Evolutionary conservation across 2,113 vertebrate genomes (phyloP).

Genomic region (Ameiurus melas): DNA sequence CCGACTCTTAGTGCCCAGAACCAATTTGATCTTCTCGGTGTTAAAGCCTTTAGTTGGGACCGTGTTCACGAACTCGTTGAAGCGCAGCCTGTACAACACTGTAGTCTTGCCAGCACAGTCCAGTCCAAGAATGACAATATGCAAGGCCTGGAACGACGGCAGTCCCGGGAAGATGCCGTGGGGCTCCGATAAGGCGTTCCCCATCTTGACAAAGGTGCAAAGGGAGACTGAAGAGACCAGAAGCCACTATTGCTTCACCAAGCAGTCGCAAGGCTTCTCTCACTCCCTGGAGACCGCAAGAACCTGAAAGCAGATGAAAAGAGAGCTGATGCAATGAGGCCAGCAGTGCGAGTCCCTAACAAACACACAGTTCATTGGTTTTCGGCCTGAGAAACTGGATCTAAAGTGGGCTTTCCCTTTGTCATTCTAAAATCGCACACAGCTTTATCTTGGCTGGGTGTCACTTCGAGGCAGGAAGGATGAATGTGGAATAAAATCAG

Average conservation of each 20-base stretch:
- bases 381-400: slow-evolving; percentile 29
- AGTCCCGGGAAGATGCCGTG: slow-evolving; percentile 80
- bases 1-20: slow-evolving; percentile 70
- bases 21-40: slow-evolving; percentile 87
- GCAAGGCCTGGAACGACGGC: slow-evolving; percentile 85
- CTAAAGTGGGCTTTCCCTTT: slow-evolving; percentile 33
- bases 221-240: slow-evolving; percentile 3
- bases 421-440: slow-evolving; percentile 37
- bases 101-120: slow-evolving; percentile 94
- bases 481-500: slow-evolving; percentile 59
- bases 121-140: slow-evolving; percentile 90
- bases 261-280: slow-evolving; percentile 55
- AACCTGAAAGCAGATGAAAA: slow-evolving; percentile 57
- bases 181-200: slow-evolving; percentile 90
- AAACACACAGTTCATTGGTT: slow-evolving; percentile 47
- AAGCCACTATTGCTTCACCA: slow-evolving; percentile 42
- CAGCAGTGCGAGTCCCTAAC: slow-evolving; percentile 49
- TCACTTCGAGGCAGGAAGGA: slow-evolving; percentile 36
- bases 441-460: slow-evolving; percentile 36
- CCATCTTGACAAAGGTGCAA: slow-evolving; percentile 72
- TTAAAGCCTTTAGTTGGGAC: slow-evolving; percentile 96
- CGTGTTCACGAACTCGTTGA: slow-evolving; percentile 94
- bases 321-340: slow-evolving; percentile 55
- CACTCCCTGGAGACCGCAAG: slow-evolving; percentile 48
- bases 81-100: slow-evolving; percentile 87